Conservation (phyloP, 1,140 invertebrate genomes). For the Drosophila quadrilineata region DNA sequence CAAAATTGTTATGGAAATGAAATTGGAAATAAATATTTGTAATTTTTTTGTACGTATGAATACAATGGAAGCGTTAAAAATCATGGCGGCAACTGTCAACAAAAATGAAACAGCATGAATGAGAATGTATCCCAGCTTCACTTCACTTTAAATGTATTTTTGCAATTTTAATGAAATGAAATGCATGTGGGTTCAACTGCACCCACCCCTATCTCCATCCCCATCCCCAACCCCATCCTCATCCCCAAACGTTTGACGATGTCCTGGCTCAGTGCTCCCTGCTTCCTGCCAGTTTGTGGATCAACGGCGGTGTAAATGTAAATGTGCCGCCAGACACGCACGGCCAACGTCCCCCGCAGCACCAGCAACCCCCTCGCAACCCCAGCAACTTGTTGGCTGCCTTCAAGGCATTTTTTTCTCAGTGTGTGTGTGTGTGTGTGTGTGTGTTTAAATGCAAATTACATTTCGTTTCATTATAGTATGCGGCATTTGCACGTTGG, state of each 20-base stretch:
- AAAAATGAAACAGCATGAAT: background rate
- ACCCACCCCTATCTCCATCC: background rate
- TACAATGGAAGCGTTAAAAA: slow-evolving; percentile 44
- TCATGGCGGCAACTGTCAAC: slow-evolving; percentile 17
- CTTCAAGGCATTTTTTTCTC: slow-evolving; percentile 25
- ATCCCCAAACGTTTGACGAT: too few species aligned
- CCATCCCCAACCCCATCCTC: background rate
- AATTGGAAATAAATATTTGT: background rate
- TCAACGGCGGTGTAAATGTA: slow-evolving; percentile 62
- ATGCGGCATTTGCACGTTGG: slow-evolving; percentile 68
- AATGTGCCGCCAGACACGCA: slow-evolving; percentile 57
- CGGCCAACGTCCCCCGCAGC: slow-evolving; percentile 9
- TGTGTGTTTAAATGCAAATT: slow-evolving; percentile 71
- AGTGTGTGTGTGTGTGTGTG: slow-evolving; percentile 2
- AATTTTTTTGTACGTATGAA: background rate
- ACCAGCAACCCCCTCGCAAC: background rate
- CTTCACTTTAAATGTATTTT: slow-evolving; percentile 69
- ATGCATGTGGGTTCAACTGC: slow-evolving; percentile 57
- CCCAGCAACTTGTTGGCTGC: slow-evolving; percentile 10
- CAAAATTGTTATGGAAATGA: too few species aligned
- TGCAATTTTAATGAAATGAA: slow-evolving; percentile 78
- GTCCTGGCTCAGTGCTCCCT: too few species aligned
- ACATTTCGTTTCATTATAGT: slow-evolving; percentile 76
- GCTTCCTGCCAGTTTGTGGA: too few species aligned
- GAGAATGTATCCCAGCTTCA: slow-evolving; percentile 30